These are phyloP conservation scores for Hyposoter dolosus DNA, from an alignment of 2,888 invertebrate genomes.

Conservation along the genomic window DNA sequence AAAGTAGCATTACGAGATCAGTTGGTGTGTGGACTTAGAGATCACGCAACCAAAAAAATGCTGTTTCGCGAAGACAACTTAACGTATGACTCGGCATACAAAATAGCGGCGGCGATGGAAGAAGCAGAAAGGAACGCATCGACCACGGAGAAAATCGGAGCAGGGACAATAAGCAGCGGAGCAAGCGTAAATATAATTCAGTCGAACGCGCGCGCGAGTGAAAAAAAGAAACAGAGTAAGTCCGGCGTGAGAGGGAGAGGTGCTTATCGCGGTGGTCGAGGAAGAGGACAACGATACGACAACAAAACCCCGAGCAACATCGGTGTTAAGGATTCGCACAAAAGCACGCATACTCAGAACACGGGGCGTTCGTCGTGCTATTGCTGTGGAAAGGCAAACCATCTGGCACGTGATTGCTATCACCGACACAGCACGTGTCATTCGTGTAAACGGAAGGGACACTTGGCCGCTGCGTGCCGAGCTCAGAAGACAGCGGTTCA, in stretches of 20 bases:
- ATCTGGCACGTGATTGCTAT: slow-evolving; percentile 33
- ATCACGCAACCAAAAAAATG: slow-evolving; percentile 20
- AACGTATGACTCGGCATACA: slow-evolving; percentile 49
- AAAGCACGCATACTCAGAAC: neutral
- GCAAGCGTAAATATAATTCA: slow-evolving; percentile 43
- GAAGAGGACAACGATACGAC: slow-evolving; percentile 12
- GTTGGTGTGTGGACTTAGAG: slow-evolving; percentile 55
- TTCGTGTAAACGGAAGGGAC: slow-evolving; percentile 40
- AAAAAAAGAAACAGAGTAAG: slow-evolving; percentile 43
- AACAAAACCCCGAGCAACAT: neutral
- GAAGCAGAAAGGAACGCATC: slow-evolving; percentile 43
- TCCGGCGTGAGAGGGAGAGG: slow-evolving; percentile 46
- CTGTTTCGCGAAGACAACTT: slow-evolving; percentile 44
- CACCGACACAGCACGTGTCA: slow-evolving; percentile 43
- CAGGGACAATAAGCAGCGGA: neutral
- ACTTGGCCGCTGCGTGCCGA: slow-evolving; percentile 31
- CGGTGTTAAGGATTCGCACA: neutral
- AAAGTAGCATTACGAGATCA: slow-evolving; percentile 67
- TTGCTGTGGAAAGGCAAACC: slow-evolving; percentile 50
- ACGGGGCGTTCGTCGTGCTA: slow-evolving; percentile 30
- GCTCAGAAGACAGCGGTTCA: slow-evolving; percentile 18
- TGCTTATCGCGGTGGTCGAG: slow-evolving; percentile 7
- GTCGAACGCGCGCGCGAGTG: slow-evolving; percentile 49
- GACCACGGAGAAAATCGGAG: slow-evolving; percentile 19
- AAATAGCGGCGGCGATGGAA: slow-evolving; percentile 36